A percentile compares a stretch with the other conserved stretches of the same genome.
These are phyloP conservation scores for Acinonyx jubatus DNA, from an alignment of 2,113 vertebrate genomes.

Conservation along the genomic window DNA sequence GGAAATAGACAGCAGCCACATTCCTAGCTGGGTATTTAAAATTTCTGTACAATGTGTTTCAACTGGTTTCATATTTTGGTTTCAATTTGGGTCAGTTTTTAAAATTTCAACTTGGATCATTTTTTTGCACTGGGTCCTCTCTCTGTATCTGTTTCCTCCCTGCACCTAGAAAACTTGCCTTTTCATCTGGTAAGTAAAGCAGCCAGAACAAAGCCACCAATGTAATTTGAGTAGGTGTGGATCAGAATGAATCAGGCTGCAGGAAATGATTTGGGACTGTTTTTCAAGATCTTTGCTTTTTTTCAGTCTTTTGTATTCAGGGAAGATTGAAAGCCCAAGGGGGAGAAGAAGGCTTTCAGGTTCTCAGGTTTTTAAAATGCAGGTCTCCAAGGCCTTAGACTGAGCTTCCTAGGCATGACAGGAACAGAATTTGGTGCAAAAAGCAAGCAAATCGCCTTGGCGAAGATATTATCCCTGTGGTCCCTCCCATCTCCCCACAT, in stretches of 20 bases:
- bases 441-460: slow-evolving; percentile 39
- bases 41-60: slow-evolving; percentile 6
- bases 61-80: not conserved
- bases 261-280: slow-evolving; percentile 55
- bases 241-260: slow-evolving; percentile 60
- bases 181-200: slow-evolving; percentile 54
- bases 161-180: slow-evolving; percentile 10
- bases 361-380: slow-evolving; percentile 65
- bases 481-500: not conserved
- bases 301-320: slow-evolving; percentile 52
- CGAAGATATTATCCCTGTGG: not conserved
- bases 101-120: not conserved
- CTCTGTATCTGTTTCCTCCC: not conserved
- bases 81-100: not conserved
- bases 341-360: slow-evolving; percentile 53
- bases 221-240: slow-evolving; percentile 54
- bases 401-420: slow-evolving; percentile 35
- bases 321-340: slow-evolving; percentile 7
- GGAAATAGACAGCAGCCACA: not conserved
- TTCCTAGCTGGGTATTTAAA: not conserved
- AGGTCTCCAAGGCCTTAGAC: slow-evolving; percentile 10
- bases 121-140: not conserved
- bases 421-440: slow-evolving; percentile 64
- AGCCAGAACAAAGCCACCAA: slow-evolving; percentile 53
- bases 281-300: slow-evolving; percentile 58